Evolutionary conservation across 2,113 vertebrate species (phyloP).

Genomic region (Calypte anna): DNA sequence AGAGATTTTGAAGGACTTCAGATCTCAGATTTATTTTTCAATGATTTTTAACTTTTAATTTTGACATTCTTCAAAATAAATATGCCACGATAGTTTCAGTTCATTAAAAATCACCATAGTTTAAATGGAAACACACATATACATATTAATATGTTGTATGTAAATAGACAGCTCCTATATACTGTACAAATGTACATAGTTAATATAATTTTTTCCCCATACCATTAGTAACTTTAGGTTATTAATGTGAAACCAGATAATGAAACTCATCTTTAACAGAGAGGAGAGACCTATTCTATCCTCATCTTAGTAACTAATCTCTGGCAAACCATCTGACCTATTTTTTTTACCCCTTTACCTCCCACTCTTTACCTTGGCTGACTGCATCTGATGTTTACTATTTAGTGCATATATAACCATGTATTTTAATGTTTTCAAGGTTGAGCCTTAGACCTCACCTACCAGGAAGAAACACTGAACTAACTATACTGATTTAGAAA

Average conservation of each 20-base stretch:
- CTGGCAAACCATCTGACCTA: background rate
- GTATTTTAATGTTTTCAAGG: background rate
- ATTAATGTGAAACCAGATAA: background rate
- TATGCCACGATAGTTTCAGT: background rate
- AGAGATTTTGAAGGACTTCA: background rate
- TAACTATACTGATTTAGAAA: background rate
- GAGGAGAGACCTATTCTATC: background rate
- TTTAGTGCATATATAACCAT: background rate
- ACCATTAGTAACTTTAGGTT: background rate
- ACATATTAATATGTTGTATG: background rate
- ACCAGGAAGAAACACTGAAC: background rate
- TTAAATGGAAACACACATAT: background rate
- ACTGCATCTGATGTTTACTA: background rate
- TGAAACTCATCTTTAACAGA: background rate
- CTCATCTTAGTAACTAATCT: background rate
- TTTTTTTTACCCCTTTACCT: background rate
- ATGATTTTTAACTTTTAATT: background rate
- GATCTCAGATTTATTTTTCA: background rate
- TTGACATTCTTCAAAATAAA: background rate
- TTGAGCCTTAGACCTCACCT: background rate
- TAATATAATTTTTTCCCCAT: background rate
- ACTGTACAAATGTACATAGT: background rate
- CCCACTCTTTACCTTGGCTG: background rate
- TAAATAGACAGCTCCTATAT: background rate
- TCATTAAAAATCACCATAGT: background rate